A percentile compares a stretch with the other conserved stretches of the same genome.
Conservation (phyloP, 2,888 invertebrate genomes). For the Drosophila heteroneura region DNA sequence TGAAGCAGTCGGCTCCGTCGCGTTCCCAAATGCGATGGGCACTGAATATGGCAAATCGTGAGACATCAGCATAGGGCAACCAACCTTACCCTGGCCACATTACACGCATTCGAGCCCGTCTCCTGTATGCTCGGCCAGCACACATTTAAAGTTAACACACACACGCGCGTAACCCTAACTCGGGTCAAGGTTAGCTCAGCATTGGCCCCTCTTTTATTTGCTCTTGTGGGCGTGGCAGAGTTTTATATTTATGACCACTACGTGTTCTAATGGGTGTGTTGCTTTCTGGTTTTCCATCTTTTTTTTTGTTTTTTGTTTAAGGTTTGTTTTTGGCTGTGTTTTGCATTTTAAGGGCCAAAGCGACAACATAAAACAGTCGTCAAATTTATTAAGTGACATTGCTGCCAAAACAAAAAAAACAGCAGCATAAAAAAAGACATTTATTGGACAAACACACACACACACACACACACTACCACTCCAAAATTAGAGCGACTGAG, state of each 20-base stretch:
- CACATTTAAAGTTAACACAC: neutral
- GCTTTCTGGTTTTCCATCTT: constrained; percentile 37
- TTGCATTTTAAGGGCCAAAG: constrained; percentile 63
- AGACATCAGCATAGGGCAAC: constrained; percentile 37
- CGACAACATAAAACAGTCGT: constrained; percentile 80
- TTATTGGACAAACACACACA: constrained; percentile 56
- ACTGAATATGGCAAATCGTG: constrained; percentile 71
- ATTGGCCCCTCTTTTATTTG: constrained; percentile 26
- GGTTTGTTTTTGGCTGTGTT: constrained; percentile 21
- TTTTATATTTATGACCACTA: constrained; percentile 75
- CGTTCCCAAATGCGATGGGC: neutral
- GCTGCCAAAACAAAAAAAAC: constrained; percentile 31
- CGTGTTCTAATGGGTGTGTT: constrained; percentile 79
- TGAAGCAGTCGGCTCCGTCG: neutral
- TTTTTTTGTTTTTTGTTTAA: constrained; percentile 7
- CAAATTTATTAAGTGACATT: constrained; percentile 80
- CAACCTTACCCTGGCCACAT: constrained; percentile 26
- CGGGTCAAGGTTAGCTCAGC: constrained; percentile 53
- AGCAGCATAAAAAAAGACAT: constrained; percentile 54
- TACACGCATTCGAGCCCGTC: neutral
- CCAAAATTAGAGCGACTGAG: neutral
- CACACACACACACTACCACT: constrained; percentile 23
- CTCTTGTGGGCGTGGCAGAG: constrained; percentile 49
- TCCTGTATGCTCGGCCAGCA: neutral
- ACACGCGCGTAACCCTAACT: constrained; percentile 32